Conservation (phyloP, 2,888 invertebrate genomes). For the Amphimallon solstitiale region DNA sequence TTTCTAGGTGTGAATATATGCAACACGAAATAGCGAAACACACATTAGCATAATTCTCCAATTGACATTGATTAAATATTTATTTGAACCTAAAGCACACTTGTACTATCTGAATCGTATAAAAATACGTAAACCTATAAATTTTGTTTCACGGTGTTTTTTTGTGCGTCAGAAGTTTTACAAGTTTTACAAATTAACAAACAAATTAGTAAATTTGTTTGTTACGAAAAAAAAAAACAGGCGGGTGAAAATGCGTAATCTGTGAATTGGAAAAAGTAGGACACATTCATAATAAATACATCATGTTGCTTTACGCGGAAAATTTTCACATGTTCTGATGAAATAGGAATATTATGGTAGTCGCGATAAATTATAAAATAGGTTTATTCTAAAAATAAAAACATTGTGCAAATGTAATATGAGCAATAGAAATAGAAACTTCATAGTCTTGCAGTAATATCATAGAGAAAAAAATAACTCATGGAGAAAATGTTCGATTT, state of each 20-base stretch:
- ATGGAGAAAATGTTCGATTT: no score
- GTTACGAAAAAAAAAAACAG: conserved; percentile 2
- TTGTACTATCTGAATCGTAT: conserved; percentile 12
- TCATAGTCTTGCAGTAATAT: no score
- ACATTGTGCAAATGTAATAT: not conserved
- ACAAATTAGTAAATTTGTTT: conserved; percentile 23
- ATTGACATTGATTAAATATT: conserved; percentile 26
- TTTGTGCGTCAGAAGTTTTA: conserved; percentile 23
- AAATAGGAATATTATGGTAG: no score
- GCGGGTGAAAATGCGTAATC: not conserved
- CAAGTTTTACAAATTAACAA: conserved; percentile 26
- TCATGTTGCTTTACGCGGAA: not conserved
- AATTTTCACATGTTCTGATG: no score
- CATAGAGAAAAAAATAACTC: no score
- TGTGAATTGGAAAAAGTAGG: conserved; percentile 26
- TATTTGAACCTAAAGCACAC: conserved; percentile 5
- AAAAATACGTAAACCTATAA: conserved; percentile 22
- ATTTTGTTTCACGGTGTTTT: conserved; percentile 23
- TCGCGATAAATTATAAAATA: no score
- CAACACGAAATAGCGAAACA: not conserved
- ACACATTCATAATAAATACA: not conserved
- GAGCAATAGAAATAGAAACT: not conserved
- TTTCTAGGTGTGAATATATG: not conserved
- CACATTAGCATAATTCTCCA: conserved; percentile 24
- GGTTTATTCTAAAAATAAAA: no score